phyloP scores from a whole-genome alignment of 2,888 invertebrate species.

The Chymomyza procnemis region DNA sequence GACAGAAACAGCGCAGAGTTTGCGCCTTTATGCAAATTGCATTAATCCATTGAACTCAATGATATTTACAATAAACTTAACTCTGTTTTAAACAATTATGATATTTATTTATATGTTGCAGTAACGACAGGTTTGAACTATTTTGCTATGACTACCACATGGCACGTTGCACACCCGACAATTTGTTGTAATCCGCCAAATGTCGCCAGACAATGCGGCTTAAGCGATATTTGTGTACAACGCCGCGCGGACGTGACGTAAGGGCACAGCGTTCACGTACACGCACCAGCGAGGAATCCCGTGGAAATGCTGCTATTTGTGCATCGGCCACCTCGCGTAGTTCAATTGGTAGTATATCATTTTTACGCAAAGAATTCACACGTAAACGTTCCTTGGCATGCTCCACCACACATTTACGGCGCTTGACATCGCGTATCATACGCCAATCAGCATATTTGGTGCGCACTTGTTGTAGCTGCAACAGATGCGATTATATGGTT shows the following conservation, averaged over 20 bases:
- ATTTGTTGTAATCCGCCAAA: slow-evolving; percentile 94
- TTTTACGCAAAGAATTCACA: slow-evolving; percentile 89
- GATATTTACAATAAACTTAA: neutral
- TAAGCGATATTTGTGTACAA: slow-evolving; percentile 88
- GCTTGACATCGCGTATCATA: slow-evolving; percentile 92
- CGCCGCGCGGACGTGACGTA: slow-evolving; percentile 91
- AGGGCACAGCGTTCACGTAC: slow-evolving; percentile 89
- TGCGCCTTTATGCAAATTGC: no score
- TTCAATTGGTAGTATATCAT: slow-evolving; percentile 90
- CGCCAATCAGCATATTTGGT: slow-evolving; percentile 89
- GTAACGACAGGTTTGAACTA: neutral
- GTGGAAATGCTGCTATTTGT: slow-evolving; percentile 87
- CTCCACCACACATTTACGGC: slow-evolving; percentile 86
- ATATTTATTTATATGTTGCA: slow-evolving; percentile 5
- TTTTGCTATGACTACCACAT: slow-evolving; percentile 83
- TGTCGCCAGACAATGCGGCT: slow-evolving; percentile 94
- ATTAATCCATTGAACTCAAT: no score
- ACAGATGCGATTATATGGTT: no score
- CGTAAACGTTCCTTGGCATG: slow-evolving; percentile 88
- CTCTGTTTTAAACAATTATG: neutral
- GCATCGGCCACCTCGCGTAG: slow-evolving; percentile 87
- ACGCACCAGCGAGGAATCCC: slow-evolving; percentile 84
- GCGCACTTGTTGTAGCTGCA: slow-evolving; percentile 85
- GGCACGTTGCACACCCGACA: slow-evolving; percentile 95
- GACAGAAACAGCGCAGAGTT: no score